Base-by-base conservation (phyloP, 2,113 vertebrate species). In the Sceloporus tristichus region DNA sequence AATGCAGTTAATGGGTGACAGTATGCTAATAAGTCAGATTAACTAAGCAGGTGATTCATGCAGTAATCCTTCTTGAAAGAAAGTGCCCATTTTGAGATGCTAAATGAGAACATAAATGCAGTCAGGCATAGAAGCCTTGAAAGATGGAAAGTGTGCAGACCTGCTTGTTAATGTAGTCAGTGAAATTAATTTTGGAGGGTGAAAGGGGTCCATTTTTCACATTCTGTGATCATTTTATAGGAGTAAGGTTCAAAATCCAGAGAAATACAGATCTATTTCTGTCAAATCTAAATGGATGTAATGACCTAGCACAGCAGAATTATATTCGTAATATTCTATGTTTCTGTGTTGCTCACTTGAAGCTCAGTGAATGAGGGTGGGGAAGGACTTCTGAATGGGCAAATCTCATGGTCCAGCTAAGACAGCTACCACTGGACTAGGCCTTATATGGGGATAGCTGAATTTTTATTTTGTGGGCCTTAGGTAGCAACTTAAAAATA, bases 21-120 rank as follows among this genome's bases (percentile, higher is more conserved):
- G 95, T 96, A 97, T 97, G 96, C 95, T 97, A 97, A 97, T 97
- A 96, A 97, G 95, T 94, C 94, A 96, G 94, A 95, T 96, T 96
- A 97, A 96, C 96, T 95, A 96, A 97, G 95, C 95, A 92, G 94
- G 93, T 97, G 97, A 97, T 95, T 97, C 95, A 96, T 95, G 93
- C 93, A 92, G 90, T 95, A 96, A 95, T 93, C 96, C 94, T 94
- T 95, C 95, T 95, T 93, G 94, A 96, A 95, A 95, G 93, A 93
- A 96, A 96, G 94, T 94, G 94, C 93, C 94, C 93, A 93, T 96
- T 97, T 96, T 96, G 95, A 96, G 96, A 96, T 95, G 95, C 93
- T 94, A 94, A 96, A 96, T 95, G 96, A 96, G 94, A 91, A 95
- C 91, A 94, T 95, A 96, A 97, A 96, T 94, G 95, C 94, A 97